A percentile compares a stretch with the other conserved stretches of the same genome.
These are phyloP conservation scores for Eptatretus burgeri DNA, from an alignment of 2,113 vertebrate species.

Conservation along the genomic window DNA sequence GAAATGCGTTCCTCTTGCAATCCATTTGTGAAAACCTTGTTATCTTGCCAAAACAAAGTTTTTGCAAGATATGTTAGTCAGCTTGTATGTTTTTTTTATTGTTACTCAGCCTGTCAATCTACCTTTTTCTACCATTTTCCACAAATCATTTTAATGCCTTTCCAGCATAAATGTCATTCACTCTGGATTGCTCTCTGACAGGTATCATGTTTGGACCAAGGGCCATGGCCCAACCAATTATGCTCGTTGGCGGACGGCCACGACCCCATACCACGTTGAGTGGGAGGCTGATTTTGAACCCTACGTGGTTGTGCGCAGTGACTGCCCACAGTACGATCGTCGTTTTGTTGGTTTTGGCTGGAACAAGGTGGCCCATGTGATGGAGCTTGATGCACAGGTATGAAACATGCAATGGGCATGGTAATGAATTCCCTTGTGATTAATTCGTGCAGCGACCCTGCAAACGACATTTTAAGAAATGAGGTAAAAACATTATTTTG, in stretches of 20 bases:
- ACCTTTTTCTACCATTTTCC: background rate
- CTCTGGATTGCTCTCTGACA: slow-evolving; percentile 11
- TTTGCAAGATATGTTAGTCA: too few relatives aligned
- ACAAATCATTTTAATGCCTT: background rate
- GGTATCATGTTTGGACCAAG: slow-evolving; percentile 97
- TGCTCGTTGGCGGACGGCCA: slow-evolving; percentile 88
- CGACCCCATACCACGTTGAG: slow-evolving; percentile 67
- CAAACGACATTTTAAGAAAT: too few relatives aligned
- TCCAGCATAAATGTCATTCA: too few relatives aligned
- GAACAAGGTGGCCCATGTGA: slow-evolving; percentile 98
- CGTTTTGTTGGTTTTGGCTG: slow-evolving; percentile 92
- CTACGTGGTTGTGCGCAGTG: slow-evolving; percentile 63
- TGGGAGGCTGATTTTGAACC: slow-evolving; percentile 97
- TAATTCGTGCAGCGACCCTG: too few relatives aligned
- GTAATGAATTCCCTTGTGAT: too few relatives aligned
- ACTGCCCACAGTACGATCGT: slow-evolving; percentile 79
- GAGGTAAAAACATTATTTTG: too few relatives aligned
- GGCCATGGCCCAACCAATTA: slow-evolving; percentile 92
- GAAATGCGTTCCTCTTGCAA: too few relatives aligned
- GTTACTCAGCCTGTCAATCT: too few relatives aligned
- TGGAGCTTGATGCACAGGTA: slow-evolving; percentile 95
- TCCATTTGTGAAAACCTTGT: too few relatives aligned
- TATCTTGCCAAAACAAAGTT: too few relatives aligned
- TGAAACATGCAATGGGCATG: background rate
- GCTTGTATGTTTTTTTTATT: too few relatives aligned